These are phyloP conservation scores for Gerosis bhagava DNA, from an alignment of 2,888 invertebrate species.

Conservation along the genomic window DNA sequence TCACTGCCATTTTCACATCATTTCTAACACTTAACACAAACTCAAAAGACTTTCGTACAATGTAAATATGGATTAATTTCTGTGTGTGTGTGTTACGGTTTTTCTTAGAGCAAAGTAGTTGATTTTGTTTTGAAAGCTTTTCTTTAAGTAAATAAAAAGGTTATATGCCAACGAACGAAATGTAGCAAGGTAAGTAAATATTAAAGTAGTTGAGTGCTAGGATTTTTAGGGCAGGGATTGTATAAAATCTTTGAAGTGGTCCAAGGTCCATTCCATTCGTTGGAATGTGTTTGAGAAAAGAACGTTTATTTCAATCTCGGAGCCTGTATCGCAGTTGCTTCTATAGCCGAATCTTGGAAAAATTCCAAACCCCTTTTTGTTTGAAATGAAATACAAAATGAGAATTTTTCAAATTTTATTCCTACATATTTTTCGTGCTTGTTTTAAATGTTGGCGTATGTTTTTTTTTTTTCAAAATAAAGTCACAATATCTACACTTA, in stretches of 20 bases:
- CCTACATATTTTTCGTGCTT: no score
- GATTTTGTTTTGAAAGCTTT: no score
- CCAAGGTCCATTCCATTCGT: slow-evolving; percentile 30
- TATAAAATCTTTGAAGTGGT: slow-evolving; percentile 29
- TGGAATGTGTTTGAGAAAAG: slow-evolving; percentile 32
- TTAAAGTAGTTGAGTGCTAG: slow-evolving; percentile 12
- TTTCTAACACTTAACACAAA: no score
- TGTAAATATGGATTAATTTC: no score
- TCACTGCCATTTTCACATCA: no score
- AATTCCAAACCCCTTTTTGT: slow-evolving; percentile 25
- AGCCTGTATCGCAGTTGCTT: slow-evolving; percentile 19
- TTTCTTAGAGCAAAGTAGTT: no score
- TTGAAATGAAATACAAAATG: slow-evolving; percentile 15
- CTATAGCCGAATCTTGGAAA: slow-evolving; percentile 24
- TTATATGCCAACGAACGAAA: not conserved
- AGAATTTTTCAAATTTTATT: slow-evolving; percentile 17
- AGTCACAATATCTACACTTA: no score
- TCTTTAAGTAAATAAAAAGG: slow-evolving; percentile 7
- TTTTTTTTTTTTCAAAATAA: no score
- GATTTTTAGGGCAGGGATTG: slow-evolving; percentile 13
- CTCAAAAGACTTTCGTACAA: no score
- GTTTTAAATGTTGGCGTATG: no score
- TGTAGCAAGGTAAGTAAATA: slow-evolving; percentile 15
- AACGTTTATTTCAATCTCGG: slow-evolving; percentile 33
- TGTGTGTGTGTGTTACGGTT: no score